Evolutionary conservation across 2,797 vertebrate genomes (phyloP), one percentile per base, ranked within the genome.

Genomic region (Ammospiza maritima): DNA sequence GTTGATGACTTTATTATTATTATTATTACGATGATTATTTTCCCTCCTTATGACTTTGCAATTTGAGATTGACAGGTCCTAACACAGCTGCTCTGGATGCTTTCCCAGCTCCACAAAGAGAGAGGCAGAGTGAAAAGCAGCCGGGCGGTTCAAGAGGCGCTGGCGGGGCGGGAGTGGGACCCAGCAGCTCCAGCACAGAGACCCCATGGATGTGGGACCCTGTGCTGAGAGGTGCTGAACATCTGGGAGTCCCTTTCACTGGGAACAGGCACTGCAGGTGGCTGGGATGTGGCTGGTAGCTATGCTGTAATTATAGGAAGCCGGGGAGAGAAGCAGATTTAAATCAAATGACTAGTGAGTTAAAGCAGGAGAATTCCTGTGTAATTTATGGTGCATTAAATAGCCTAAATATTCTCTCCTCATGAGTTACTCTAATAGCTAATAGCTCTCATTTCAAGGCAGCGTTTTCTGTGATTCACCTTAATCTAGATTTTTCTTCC

Each of bases 1-100:
- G 91, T 92, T 96, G 96, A 95, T 84, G 94, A 60, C 91, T 94
- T 96, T 97, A 89, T 95, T 96, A 96, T 96, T 96, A 94, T 96
- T 95, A 94, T 96, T 95, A 94, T 69, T 78, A 74, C 22, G 10
- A 92, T 57, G 93, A 84, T 94, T 96, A 97, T 97, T 96, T 96
- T 89, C 92, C 82, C 93, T 95, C 82, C 94, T 93, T 88, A 93
- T 94, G 95, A 95, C 94, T 96, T 96, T 94, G 96, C 91, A 86
- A 72, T 94, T 82, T 79, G 91, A 90, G 91, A 93, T 88, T 96
- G 93, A 95, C 94, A 88, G 85, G 64, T 79, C 89, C 94, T 78
- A 81, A 36, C 94, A 78, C 95, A 97, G 94, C 96, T 97, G 96
- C 95, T 96, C 91, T 96, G 96, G 96, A 97, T 92, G 87, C 70